Conservation (phyloP, 2,888 invertebrate genomes). For the Boloria euphrosyne region DNA sequence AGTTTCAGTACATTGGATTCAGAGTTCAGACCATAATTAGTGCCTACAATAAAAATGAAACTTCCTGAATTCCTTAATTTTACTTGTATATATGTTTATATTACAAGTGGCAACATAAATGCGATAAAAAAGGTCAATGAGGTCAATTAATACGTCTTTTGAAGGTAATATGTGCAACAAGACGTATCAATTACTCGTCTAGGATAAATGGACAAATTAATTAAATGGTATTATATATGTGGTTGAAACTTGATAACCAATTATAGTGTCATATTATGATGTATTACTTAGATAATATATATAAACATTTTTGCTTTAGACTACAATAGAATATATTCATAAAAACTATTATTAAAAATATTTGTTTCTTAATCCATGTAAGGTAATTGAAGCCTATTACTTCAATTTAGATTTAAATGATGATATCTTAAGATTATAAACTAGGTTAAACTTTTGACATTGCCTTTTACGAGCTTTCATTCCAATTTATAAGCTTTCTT, state of each 20-base stretch:
- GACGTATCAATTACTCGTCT: constrained; percentile 7
- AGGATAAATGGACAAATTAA: background rate
- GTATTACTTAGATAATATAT: too few relatives aligned
- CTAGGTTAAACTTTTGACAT: constrained; percentile 8
- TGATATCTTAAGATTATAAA: constrained; percentile 21
- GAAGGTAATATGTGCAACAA: constrained; percentile 18
- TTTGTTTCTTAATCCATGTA: too few relatives aligned
- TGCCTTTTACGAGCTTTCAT: constrained; percentile 9
- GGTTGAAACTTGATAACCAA: too few relatives aligned
- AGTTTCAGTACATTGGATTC: too few relatives aligned
- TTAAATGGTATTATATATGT: constrained; percentile 1
- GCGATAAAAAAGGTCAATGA: constrained; percentile 12
- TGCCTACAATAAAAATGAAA: too few relatives aligned
- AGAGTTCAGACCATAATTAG: too few relatives aligned
- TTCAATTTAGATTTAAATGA: background rate
- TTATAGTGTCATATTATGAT: too few relatives aligned
- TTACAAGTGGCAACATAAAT: background rate
- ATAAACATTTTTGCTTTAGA: too few relatives aligned
- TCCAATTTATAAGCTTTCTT: constrained; percentile 5
- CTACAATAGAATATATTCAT: too few relatives aligned
- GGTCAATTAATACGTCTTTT: constrained; percentile 18
- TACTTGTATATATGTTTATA: background rate
- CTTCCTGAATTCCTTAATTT: too few relatives aligned
- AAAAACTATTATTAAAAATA: too few relatives aligned
- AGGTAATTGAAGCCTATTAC: too few relatives aligned